Evolutionary conservation across 2,113 vertebrate genomes (phyloP), one percentile per base, ranked within the genome.

Genomic region (Xenus cinereus): DNA sequence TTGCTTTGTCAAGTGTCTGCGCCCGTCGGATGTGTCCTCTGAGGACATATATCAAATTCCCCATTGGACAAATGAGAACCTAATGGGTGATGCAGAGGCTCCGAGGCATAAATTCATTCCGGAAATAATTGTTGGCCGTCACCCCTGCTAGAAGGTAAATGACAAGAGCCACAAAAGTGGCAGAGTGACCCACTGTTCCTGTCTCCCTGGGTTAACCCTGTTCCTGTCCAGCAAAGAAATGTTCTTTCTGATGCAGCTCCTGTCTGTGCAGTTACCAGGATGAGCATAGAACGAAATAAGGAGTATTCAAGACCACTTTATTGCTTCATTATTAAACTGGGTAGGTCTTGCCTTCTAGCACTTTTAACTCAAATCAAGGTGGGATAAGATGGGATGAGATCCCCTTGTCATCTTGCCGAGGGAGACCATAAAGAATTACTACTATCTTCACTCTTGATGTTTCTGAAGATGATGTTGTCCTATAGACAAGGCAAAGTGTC

Each of bases 211-310:
- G 45, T 80, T 91, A 96, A 73, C 37, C 50, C 28, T 1, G 1
- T 11, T 87, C 12, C 50, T 62, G 72, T 8, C 50, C 89, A 46
- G 86, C 45, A 62, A 75, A 71, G 56, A 68, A 22, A 6, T 8
- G 22, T 14, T 35, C 45, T 54, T 62, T 23, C n/a, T 14, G 62
- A n/a, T 28, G 35, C 43, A 56, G 30, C 7, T 84, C 4, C 43
- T 39, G 10, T 22, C 19, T 35, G 28, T 48, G 69, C 39, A 43
- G 43, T 69, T 41, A 22, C 4, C 35, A 8, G 66, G 17, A 53
- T 5, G 56, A 86, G 45, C 20, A 1, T 0, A 45, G 64, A 27
- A 12, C 51, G 33, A 81, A 84, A 53, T 5, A n/a, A 0, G 0
- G 64, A 14, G 19, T 9, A 4, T 57, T 56, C 1, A 0, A 56